phyloP scores from a whole-genome alignment of 2,113 vertebrate species.

The Syngnathus typhle region DNA sequence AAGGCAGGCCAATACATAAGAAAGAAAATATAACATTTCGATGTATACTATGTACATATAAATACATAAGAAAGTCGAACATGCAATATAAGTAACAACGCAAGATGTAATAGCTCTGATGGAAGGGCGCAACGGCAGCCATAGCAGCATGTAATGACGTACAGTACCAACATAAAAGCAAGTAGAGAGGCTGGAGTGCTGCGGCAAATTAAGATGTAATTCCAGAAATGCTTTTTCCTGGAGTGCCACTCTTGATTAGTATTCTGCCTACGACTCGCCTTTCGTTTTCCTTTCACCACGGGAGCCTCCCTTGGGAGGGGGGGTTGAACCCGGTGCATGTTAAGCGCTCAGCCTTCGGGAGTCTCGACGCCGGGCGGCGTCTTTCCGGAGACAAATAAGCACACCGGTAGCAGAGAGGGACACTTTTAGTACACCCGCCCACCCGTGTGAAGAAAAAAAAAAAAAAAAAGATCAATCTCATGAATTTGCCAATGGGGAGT shows the following conservation, averaged over 20 bases:
- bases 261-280: conserved; percentile 50
- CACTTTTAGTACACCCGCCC: conserved; percentile 48
- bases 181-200: conserved; percentile 45
- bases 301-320: conserved; percentile 44
- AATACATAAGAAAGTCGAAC: too few relatives aligned
- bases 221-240: conserved; percentile 40
- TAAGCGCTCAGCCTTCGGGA: conserved; percentile 57
- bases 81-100: too few relatives aligned
- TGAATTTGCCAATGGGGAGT: conserved; percentile 58
- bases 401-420: conserved; percentile 2
- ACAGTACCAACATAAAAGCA: conserved; percentile 14
- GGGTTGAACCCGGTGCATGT: conserved; percentile 56
- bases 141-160: conserved; percentile 14
- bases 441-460: conserved; percentile 42
- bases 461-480: conserved; percentile 54
- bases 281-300: conserved; percentile 36
- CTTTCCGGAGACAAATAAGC: conserved; percentile 15
- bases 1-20: too few relatives aligned
- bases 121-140: conserved; percentile 12
- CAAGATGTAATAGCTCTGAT: too few relatives aligned
- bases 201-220: conserved; percentile 66
- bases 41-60: too few relatives aligned
- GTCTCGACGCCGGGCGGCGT: conserved; percentile 23
- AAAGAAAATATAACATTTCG: too few relatives aligned
- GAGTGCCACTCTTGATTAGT: conserved; percentile 58